Percentiles rank a stretch among this genome's conserved stretches.
Evolutionary conservation across 1,140 invertebrate genomes (phyloP).

Genomic region (Drosophila cardini): DNA sequence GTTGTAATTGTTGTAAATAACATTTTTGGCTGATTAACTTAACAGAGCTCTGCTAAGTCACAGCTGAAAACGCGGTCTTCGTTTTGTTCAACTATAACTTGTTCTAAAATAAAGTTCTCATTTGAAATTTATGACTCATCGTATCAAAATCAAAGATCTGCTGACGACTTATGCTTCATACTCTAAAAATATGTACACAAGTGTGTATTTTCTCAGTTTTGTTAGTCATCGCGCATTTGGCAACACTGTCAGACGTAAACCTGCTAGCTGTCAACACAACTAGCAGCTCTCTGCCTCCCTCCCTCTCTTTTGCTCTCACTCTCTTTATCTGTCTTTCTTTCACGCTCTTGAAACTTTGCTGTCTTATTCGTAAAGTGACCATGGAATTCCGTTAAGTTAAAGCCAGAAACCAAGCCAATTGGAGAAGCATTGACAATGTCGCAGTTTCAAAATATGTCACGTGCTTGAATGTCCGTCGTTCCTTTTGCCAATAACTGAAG

Average conservation of each 20-base stretch:
- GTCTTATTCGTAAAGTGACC: conserved; percentile 30
- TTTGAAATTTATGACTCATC: neutral
- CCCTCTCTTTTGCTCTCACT: neutral
- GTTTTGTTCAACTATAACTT: too few relatives aligned
- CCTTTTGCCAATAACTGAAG: conserved; percentile 66
- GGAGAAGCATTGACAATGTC: neutral
- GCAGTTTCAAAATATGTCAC: conserved; percentile 71
- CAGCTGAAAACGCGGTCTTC: too few relatives aligned
- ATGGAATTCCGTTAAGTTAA: conserved; percentile 33
- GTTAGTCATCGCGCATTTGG: conserved; percentile 1
- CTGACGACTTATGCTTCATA: neutral
- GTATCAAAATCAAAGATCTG: neutral
- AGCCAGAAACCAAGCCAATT: conserved; percentile 32
- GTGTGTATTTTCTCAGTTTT: neutral
- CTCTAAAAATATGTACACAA: neutral
- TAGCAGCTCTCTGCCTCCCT: neutral
- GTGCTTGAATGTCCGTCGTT: conserved; percentile 60
- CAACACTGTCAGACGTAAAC: conserved; percentile 37
- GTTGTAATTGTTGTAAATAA: too few relatives aligned
- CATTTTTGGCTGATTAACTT: too few relatives aligned
- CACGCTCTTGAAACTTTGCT: conserved; percentile 12
- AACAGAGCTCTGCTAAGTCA: too few relatives aligned
- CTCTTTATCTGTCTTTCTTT: neutral
- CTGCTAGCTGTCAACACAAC: conserved; percentile 58
- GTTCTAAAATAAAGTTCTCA: neutral